phyloP scores from a whole-genome alignment of 2,888 invertebrate genomes.

The Drosophila falleni region DNA sequence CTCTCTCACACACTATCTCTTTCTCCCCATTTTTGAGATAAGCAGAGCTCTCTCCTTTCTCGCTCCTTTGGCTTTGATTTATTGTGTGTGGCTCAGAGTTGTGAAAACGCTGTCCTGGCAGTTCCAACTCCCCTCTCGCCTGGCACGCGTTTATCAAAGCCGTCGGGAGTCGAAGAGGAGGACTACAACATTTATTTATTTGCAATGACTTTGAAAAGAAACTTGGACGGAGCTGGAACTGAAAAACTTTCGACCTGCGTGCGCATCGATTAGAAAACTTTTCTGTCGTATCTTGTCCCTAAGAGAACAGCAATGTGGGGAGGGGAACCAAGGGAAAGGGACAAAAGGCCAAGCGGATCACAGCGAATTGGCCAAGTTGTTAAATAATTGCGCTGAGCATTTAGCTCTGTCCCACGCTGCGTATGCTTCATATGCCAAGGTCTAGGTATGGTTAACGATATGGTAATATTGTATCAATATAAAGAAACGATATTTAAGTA shows the following conservation, averaged over 20 bases:
- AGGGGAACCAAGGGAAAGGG: not conserved
- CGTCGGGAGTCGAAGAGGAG: constrained; percentile 29
- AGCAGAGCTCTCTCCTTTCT: constrained; percentile 26
- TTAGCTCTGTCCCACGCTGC: constrained; percentile 52
- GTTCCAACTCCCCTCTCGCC: constrained; percentile 3
- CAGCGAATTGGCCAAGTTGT: constrained; percentile 73
- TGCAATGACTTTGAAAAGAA: constrained; percentile 80
- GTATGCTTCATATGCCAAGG: constrained; percentile 64
- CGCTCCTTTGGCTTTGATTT: constrained; percentile 64
- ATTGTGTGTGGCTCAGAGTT: constrained; percentile 71
- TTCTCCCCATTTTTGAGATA: constrained; percentile 34
- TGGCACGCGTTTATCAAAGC: constrained; percentile 70
- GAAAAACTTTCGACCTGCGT: constrained; percentile 77
- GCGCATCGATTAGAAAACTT: constrained; percentile 80
- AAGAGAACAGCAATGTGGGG: not conserved
- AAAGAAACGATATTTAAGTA: too few relatives aligned
- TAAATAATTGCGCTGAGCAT: constrained; percentile 75
- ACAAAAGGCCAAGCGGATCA: not conserved
- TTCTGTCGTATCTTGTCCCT: constrained; percentile 69
- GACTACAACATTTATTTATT: constrained; percentile 74
- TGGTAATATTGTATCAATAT: not conserved
- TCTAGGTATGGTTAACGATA: not conserved
- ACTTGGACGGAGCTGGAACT: constrained; percentile 57
- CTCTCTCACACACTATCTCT: not conserved
- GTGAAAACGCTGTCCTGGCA: constrained; percentile 56